phyloP scores from a whole-genome alignment of 2,113 vertebrate genomes.

The Xyliphius kryptos region DNA sequence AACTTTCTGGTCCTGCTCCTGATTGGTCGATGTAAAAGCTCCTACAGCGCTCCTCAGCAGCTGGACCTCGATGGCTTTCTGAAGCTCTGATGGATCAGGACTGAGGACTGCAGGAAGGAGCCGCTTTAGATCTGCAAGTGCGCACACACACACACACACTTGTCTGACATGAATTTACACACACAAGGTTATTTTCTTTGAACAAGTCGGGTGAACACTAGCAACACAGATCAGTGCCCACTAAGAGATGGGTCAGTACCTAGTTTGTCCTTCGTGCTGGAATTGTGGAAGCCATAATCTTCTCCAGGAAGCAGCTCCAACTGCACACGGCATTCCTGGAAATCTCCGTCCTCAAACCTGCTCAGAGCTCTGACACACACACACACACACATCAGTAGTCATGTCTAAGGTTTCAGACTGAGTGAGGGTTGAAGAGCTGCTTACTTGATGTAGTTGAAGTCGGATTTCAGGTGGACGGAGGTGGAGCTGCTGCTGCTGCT shows the following conservation, averaged over 20 bases:
- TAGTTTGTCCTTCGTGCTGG: constrained; percentile 84
- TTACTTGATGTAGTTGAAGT: constrained; percentile 93
- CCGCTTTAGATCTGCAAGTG: constrained; percentile 82
- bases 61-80: constrained; percentile 95
- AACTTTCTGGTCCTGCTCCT: constrained; percentile 79
- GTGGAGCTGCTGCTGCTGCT: constrained; percentile 74
- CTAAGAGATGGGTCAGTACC: constrained; percentile 67
- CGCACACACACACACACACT: neutral
- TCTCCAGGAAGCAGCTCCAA: constrained; percentile 91
- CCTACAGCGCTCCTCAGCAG: constrained; percentile 85
- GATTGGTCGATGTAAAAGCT: constrained; percentile 70
- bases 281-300: constrained; percentile 82
- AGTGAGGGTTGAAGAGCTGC: neutral
- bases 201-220: too few species aligned
- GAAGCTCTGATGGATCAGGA: constrained; percentile 91
- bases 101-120: constrained; percentile 88
- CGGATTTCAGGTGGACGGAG: constrained; percentile 79
- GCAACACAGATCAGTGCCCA: too few species aligned
- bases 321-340: constrained; percentile 79
- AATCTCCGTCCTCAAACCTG: constrained; percentile 86
- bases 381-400: neutral
- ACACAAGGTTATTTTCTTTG: too few species aligned
- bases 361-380: constrained; percentile 77
- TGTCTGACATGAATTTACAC: too few species aligned
- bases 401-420: too few species aligned